Conservation (phyloP, 2,113 vertebrate genomes). For the Camelus bactrianus region DNA sequence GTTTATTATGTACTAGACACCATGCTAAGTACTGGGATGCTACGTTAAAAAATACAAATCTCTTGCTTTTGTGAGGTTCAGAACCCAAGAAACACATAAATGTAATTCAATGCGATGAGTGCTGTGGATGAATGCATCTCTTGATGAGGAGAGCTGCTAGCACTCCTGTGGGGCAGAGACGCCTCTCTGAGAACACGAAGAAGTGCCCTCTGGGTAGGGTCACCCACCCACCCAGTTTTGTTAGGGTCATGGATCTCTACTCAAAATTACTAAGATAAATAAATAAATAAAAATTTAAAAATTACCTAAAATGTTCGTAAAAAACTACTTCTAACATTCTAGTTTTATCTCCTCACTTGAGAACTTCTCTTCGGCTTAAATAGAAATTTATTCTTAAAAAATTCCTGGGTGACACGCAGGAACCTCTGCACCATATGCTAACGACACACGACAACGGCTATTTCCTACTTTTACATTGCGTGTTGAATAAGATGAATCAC, state of each 20-base stretch:
- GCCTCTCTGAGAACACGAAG: background rate
- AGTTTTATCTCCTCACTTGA: background rate
- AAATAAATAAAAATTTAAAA: background rate
- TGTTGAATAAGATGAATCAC: background rate
- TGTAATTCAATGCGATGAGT: background rate
- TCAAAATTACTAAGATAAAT: background rate
- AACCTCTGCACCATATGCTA: background rate
- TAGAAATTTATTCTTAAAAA: background rate
- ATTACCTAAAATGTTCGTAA: background rate
- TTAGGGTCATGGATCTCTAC: background rate
- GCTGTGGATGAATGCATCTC: background rate
- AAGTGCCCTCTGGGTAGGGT: background rate
- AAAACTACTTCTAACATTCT: background rate
- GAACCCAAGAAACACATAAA: background rate
- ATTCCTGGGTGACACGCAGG: background rate
- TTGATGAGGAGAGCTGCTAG: background rate
- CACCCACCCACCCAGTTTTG: background rate
- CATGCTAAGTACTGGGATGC: background rate
- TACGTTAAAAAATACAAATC: background rate
- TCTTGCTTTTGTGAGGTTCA: background rate
- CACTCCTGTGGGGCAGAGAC: background rate
- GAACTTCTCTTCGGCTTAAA: conserved; percentile 10
- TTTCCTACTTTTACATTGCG: background rate
- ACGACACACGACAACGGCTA: background rate
- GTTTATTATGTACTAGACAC: background rate